Conservation (phyloP, 2,797 vertebrate genomes). For the Hippopotamyrus pictus region DNA sequence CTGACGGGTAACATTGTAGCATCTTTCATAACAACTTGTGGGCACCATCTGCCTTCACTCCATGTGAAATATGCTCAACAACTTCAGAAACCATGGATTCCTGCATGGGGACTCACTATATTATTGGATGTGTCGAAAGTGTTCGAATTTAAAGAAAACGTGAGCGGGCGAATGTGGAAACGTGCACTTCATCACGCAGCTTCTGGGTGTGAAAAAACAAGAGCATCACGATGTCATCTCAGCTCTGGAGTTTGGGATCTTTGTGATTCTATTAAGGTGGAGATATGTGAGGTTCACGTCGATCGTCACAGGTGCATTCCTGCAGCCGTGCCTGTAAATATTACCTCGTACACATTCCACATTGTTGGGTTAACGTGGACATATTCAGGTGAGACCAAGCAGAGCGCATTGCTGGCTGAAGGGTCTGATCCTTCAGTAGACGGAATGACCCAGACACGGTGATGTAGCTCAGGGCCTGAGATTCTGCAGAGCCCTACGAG, state of each 20-base stretch:
- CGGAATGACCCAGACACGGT: not conserved
- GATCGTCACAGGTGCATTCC: not conserved
- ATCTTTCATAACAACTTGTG: not conserved
- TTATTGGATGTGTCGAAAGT: not conserved
- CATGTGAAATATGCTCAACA: not conserved
- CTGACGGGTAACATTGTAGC: not conserved
- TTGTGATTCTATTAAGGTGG: not conserved
- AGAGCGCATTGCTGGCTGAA: conserved; percentile 20
- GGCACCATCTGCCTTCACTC: not conserved
- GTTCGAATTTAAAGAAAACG: not conserved
- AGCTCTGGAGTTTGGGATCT: not conserved
- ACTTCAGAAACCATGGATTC: not conserved
- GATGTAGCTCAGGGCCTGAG: not conserved
- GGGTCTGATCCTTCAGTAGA: conserved; percentile 15
- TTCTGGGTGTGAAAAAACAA: not conserved
- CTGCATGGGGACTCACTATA: not conserved
- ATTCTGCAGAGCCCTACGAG: not conserved
- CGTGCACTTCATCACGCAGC: not conserved
- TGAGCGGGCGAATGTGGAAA: not conserved
- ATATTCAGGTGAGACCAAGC: not conserved
- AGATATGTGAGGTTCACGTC: not conserved
- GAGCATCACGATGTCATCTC: not conserved
- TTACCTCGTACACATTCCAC: not conserved
- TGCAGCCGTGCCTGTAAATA: not conserved
- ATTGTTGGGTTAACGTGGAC: not conserved